These are phyloP conservation scores for Nymphalis io DNA, from an alignment of 1,140 invertebrate species.

Conservation along the genomic window DNA sequence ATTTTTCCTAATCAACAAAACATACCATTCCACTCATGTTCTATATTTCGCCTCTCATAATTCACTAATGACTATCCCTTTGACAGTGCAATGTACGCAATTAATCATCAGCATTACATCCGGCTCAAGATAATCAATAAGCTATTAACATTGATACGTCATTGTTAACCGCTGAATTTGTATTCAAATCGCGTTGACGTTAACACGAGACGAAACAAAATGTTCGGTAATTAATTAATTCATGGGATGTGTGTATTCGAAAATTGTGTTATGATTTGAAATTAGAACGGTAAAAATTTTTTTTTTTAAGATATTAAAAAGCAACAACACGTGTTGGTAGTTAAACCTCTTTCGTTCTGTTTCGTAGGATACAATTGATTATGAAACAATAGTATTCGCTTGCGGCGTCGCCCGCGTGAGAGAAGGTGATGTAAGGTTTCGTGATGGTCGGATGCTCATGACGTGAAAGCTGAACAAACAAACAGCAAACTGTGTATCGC, in stretches of 20 bases:
- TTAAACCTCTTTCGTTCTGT: too few relatives aligned
- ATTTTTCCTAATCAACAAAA: slow-evolving; percentile 28
- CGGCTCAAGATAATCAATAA: slow-evolving; percentile 52
- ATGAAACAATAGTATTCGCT: too few relatives aligned
- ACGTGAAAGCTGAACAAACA: too few relatives aligned
- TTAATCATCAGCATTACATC: slow-evolving; percentile 50
- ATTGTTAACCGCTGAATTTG: slow-evolving; percentile 24
- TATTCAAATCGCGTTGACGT: slow-evolving; percentile 25
- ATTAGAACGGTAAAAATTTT: too few relatives aligned
- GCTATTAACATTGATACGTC: slow-evolving; percentile 45
- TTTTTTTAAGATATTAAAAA: too few relatives aligned
- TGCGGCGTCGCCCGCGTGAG: too few relatives aligned
- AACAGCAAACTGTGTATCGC: too few relatives aligned
- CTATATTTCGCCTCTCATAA: slow-evolving; percentile 26
- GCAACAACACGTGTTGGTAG: too few relatives aligned
- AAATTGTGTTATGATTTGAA: not conserved
- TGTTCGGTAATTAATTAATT: slow-evolving; percentile 26
- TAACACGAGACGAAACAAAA: slow-evolving; percentile 35
- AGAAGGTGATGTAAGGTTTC: too few relatives aligned
- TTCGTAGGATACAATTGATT: too few relatives aligned
- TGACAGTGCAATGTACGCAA: slow-evolving; percentile 35
- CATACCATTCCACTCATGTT: slow-evolving; percentile 22
- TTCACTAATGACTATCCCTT: slow-evolving; percentile 34
- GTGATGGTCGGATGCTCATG: too few relatives aligned
- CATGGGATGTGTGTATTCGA: not conserved